Base-by-base conservation (phyloP, 2,888 invertebrate species). In the Drosophila kanekoi region DNA sequence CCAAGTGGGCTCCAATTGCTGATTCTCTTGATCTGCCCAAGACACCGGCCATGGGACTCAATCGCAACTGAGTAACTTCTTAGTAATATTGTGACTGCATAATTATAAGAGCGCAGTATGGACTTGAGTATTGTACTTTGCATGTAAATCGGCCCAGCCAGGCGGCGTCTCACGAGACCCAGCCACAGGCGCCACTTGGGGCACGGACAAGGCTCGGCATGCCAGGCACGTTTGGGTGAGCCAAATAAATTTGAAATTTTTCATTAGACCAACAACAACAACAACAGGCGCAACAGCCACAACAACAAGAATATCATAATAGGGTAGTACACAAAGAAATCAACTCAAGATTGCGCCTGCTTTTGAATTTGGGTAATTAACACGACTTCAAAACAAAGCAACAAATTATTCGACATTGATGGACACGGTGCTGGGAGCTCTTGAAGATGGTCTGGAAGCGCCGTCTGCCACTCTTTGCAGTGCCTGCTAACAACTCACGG, bases 181-280 rank as follows among this genome's bases (percentile, higher is more conserved):
- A 2, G 43, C n/a, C n/a, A 1, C 32, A 13, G 68, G 20, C 32
- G 5, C 9, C 20, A 37, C 18, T 3, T 41, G 20, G 37, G 23
- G 41, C 23, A 18, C 13, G 33, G 10, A 11, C 13, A 20, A 11
- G 14, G 44, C 37, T 68, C 28, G 48, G 9, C 32, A 76, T 74
- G 69, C 79, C 37, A 10, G 32, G 61, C 76, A 76, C 76, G 76
- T 78, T 69, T 54, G 45, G 69, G 69, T 54, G 60, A 37, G 64
- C 41, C 57, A 78, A 69, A 74, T 74, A 76, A 69, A 78, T 65
- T 76, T 53, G 32, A 59, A 65, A 61, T 74, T 65, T 78, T 78
- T 78, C 79, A 78, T 76, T 69, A 74, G 28, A 32, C 23, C 45
- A 40, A 20, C 48, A 51, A 20, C 40, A 52, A 28, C 33, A 49